Conservation (phyloP, 2,888 invertebrate species). For the Drosophila subquinaria region DNA sequence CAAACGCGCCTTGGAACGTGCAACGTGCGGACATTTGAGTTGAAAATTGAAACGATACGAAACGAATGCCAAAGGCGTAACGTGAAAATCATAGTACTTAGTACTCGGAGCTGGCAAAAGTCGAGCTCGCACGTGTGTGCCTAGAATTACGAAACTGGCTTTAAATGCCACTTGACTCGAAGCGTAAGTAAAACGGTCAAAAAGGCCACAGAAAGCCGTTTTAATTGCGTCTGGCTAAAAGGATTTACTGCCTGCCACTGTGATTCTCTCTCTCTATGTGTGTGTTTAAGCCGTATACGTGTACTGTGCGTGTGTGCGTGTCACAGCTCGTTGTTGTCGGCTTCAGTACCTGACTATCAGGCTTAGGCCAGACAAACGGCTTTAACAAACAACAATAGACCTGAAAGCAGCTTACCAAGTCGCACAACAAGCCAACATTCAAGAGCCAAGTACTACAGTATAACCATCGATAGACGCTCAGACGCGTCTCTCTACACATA, state of each 20-base stretch:
- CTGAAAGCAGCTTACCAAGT: slow-evolving; percentile 58
- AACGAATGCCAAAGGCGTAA: slow-evolving; percentile 17
- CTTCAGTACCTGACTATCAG: slow-evolving; percentile 7
- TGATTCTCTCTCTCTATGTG: slow-evolving; percentile 3
- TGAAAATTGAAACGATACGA: slow-evolving; percentile 1
- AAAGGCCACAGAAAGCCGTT: slow-evolving; percentile 42
- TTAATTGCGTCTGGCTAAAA: slow-evolving; percentile 68
- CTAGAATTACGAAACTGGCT: slow-evolving; percentile 19
- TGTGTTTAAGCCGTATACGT: slow-evolving; percentile 30
- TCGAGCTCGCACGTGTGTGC: slow-evolving; percentile 29
- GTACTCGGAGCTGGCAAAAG: background rate
- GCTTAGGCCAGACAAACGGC: slow-evolving; percentile 40
- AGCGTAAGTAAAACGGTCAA: slow-evolving; percentile 57
- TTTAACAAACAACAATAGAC: slow-evolving; percentile 25
- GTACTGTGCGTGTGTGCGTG: slow-evolving; percentile 35
- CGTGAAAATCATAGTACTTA: slow-evolving; percentile 40
- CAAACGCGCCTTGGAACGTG: slow-evolving; percentile 17
- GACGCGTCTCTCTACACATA: background rate
- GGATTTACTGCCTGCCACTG: slow-evolving; percentile 41
- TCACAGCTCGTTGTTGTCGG: slow-evolving; percentile 14
- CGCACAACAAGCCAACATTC: slow-evolving; percentile 4
- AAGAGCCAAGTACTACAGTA: background rate
- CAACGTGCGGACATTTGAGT: slow-evolving; percentile 37
- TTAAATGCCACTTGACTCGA: slow-evolving; percentile 28
- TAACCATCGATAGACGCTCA: background rate